phyloP scores from a whole-genome alignment of 2,113 vertebrate species.

The Andinoacara biseriatus region DNA sequence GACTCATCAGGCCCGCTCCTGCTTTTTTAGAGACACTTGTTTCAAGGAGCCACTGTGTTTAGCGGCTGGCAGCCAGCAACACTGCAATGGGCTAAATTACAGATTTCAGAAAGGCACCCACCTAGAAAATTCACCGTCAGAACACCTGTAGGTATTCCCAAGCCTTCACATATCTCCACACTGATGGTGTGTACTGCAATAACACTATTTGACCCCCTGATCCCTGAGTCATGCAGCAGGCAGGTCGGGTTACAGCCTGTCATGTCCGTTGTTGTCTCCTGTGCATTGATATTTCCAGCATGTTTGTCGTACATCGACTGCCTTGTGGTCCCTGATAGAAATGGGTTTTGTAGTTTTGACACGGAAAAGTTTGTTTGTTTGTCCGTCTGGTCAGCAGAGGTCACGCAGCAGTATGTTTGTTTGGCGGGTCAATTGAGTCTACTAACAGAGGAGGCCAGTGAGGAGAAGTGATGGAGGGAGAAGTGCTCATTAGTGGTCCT shows the following conservation, averaged over 20 bases:
- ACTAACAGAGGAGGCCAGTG: constrained; percentile 52
- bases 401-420: constrained; percentile 68
- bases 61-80: constrained; percentile 54
- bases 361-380: constrained; percentile 74
- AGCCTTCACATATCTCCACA: not conserved
- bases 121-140: constrained; percentile 17
- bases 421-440: constrained; percentile 73
- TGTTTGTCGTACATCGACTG: constrained; percentile 56
- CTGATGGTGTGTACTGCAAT: not conserved
- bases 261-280: constrained; percentile 23
- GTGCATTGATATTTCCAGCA: constrained; percentile 56
- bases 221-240: constrained; percentile 15
- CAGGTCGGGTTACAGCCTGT: constrained; percentile 13
- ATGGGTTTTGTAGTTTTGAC: constrained; percentile 57
- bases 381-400: constrained; percentile 76
- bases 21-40: constrained; percentile 73
- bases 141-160: constrained; percentile 56
- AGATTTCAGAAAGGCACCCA: constrained; percentile 33
- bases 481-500: constrained; percentile 44
- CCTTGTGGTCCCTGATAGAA: constrained; percentile 36
- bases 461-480: constrained; percentile 46
- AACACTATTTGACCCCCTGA: constrained; percentile 27
- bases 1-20: constrained; percentile 74
- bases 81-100: constrained; percentile 36
- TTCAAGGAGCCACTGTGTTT: constrained; percentile 67